Evolutionary conservation across 37 sponge, comb jelly and placozoan species (phyloP).

Genomic region (Tethya wilhelma): DNA sequence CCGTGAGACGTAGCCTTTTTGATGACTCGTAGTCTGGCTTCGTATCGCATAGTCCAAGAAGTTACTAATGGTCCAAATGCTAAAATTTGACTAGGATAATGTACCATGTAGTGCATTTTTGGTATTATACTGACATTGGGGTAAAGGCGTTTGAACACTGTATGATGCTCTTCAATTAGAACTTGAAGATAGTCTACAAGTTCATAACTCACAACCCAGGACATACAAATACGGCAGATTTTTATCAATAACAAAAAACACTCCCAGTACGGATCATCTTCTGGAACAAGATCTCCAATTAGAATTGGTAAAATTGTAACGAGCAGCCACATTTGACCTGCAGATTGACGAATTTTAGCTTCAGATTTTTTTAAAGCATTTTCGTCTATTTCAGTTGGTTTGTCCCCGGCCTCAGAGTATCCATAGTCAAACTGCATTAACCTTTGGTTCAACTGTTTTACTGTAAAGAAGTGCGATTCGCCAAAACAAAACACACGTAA

Average conservation of each 20-base stretch:
- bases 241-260: slow-evolving; percentile 15
- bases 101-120: slow-evolving; percentile 63
- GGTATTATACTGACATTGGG: slow-evolving; percentile 6
- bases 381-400: background rate
- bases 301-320: slow-evolving; percentile 15
- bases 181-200: background rate
- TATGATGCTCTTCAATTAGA: slow-evolving; percentile 35
- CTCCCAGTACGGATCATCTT: slow-evolving; percentile 33
- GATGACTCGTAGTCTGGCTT: slow-evolving; percentile 18
- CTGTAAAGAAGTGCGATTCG: slow-evolving; percentile 15
- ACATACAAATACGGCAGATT: slow-evolving; percentile 10
- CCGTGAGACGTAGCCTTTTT: slow-evolving; percentile 9
- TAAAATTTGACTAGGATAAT: slow-evolving; percentile 32
- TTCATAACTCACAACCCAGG: background rate
- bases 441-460: slow-evolving; percentile 13
- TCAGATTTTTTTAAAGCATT: background rate
- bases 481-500: background rate
- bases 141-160: slow-evolving; percentile 7
- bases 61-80: slow-evolving; percentile 37
- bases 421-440: slow-evolving; percentile 24
- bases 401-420: slow-evolving; percentile 26
- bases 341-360: background rate
- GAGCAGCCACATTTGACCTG: slow-evolving; percentile 1
- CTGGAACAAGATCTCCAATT: slow-evolving; percentile 23
- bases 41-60: slow-evolving; percentile 53